Base-by-base conservation (phyloP, 2,888 invertebrate genomes). In the Caenorhabditis angaria region DNA sequence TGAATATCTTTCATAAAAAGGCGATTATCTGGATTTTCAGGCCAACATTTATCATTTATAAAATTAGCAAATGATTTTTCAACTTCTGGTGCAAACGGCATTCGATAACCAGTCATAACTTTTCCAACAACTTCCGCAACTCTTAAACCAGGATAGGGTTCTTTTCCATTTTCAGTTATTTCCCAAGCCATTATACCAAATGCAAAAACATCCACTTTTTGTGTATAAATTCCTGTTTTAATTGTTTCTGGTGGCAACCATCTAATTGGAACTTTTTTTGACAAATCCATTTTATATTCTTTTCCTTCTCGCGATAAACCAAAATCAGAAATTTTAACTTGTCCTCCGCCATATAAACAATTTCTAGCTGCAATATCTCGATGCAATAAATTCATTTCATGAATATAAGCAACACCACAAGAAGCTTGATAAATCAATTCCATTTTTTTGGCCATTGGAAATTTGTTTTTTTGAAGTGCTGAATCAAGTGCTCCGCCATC, bases 401-500 rank as follows among this genome's bases (percentile, higher is more conserved):
- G 81, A 27, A 81, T 66, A 48, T 81, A 81, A 28, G 81, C 77
- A 25, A 81, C 28, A 4, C 81, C 83, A 18, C 51, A 73, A 0
- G 81, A 74, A 1, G 80, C 72, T 25, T 76, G 79, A 10, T 61
- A 28, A 27, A 80, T 76, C 76, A 83, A 70, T 57, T 82, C 80
- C 60, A 69, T 60, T 27, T 73, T 72, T 51, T 74, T 69, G 51
- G 65, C 27, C 48, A 61, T 58, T 28, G 72, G 54, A 6, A 70
- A 54, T 20, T 47, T 47, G 48, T 66, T 70, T 61, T 82, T 81
- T 25, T 66, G 63, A 5, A 82, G 77, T 14, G 77, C 77, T 27
- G 73, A 74, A 32, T 79, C 78, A 0, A 82, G 63, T 8, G 78
- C 78, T 41, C 82, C 82, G 22, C 70, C 58, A 41, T 62, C 60